Evolutionary conservation across 2,888 invertebrate genomes (phyloP), one percentile per base, ranked within the genome.

Genomic region (Unio delphinus): DNA sequence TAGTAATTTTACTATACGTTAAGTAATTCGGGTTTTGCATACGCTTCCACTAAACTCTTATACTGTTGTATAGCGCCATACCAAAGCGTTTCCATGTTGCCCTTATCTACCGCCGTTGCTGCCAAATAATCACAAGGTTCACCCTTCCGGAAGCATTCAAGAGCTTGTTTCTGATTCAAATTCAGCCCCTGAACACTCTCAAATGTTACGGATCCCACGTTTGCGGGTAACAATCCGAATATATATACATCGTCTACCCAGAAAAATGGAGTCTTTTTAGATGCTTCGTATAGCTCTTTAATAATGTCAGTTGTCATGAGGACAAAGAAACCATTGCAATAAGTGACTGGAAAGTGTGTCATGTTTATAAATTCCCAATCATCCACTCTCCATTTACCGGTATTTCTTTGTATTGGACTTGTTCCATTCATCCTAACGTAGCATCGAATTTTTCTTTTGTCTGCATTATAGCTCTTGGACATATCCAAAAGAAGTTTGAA

Each of bases 151-250:
- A 78, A 85, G 71, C 82, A 82, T 20, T 75, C 55, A 3, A 80
- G 57, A 2, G 83, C 81, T 4, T 63, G 55, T 17, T 76, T 76
- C 64, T 77, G 70, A 61, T 96, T 96, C 65, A 97, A 92, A 7
- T 96, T 96, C 71, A 98, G 96, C 90, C 97, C 96, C 90, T 96
- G 92, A 78, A 98, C 67, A 59, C 80, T 70, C n/a, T 77, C 69
- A 69, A 81, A 83, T 4, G 68, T 78, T 8, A 86, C 77, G 11
- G 76, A 67, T 1, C 81, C 79, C 8, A 86, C 80, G 65, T 86
- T 87, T 30, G 78, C 70, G 3, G 86, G 82, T 26, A 89, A 76
- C 23, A 88, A 68, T 15, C 89, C 89, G 57, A 84, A 88, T 20
- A 88, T 70, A 67, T 88, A 89, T 17, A 89, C 88, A 71, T 89